A percentile compares a stretch with the other conserved stretches of the same genome.
phyloP scores from a whole-genome alignment of 2,113 vertebrate genomes.

The Pelecanus crispus region DNA sequence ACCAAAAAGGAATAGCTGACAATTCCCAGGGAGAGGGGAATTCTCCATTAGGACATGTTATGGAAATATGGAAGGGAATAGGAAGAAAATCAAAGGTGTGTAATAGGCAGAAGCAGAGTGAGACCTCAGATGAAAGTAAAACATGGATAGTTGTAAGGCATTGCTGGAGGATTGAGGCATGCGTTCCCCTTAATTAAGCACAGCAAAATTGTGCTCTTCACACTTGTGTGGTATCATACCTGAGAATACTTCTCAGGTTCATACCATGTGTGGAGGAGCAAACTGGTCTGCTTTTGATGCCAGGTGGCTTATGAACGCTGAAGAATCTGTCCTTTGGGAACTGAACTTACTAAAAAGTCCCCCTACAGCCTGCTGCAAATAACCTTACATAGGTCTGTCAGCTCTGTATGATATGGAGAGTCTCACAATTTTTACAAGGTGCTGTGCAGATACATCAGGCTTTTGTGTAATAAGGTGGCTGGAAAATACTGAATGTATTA shows the following conservation, averaged over 20 bases:
- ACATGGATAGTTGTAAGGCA: not conserved
- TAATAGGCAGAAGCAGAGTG: not conserved
- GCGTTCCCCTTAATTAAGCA: too few species aligned
- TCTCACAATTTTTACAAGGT: not conserved
- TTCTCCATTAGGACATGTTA: not conserved
- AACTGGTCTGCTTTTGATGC: not conserved
- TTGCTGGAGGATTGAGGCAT: not conserved
- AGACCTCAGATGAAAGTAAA: not conserved
- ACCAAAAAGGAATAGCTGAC: not conserved
- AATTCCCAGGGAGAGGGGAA: not conserved
- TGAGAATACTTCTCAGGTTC: not conserved
- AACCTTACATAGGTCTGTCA: not conserved
- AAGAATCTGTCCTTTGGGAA: not conserved
- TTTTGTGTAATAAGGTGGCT: not conserved
- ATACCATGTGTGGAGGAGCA: not conserved
- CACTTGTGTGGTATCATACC: not conserved
- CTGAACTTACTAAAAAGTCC: not conserved
- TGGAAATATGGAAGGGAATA: not conserved
- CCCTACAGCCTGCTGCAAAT: not conserved
- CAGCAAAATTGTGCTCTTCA: not conserved
- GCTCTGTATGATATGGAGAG: not conserved
- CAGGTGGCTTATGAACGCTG: not conserved
- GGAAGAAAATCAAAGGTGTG: not conserved
- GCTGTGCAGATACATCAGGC: not conserved
- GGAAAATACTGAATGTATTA: not conserved